Base-by-base conservation (phyloP, 2,113 vertebrate genomes). In the Speoplatyrhinus poulsoni region DNA sequence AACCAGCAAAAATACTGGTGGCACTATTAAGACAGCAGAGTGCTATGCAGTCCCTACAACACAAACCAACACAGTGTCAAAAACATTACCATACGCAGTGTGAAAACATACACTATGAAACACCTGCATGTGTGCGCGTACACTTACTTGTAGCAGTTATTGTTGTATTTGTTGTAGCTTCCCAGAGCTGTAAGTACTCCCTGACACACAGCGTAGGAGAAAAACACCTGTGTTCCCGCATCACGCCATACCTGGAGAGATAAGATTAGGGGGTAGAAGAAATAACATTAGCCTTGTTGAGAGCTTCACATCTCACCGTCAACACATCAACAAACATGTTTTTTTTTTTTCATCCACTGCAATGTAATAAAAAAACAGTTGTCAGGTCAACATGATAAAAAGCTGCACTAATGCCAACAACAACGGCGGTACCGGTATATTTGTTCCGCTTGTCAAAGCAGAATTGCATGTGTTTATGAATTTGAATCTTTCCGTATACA, bases 121-220 rank as follows among this genome's bases (percentile, higher is more conserved):
- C 52, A 76, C 12, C 61, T 65, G 63, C 41, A 52, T 4, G 54
- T 52, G 54, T 58, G 3, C 46, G 61, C 9, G 19, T 26, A 46
- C 17, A 60, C 79, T 83, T 79, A 98, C 97, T 90, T 95, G 92
- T 96, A 99, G 74, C 95, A 97, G 90, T 98, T 92, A 87, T 95
- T 96, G 87, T 93, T 93, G 54, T 96, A 99, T 56, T 93, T 95
- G 85, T 98, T 99, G 89, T 96, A 99, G 91, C 97, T 99, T 60
- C 95, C 96, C 83, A 99, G 84, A 53, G 95, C 92, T 0, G 94
- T 96, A 56, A 97, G 89, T 13, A 95, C 95, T 1, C 97, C 97
- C 77, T 94, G 93, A 67, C 94, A 94, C 69, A 96, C 90, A 13
- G 95, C 94, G 0, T 94, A 96, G 33, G 95, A 95, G 86, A 95